Conservation (phyloP, 2,888 invertebrate genomes). For the Nebria brevicollis region DNA sequence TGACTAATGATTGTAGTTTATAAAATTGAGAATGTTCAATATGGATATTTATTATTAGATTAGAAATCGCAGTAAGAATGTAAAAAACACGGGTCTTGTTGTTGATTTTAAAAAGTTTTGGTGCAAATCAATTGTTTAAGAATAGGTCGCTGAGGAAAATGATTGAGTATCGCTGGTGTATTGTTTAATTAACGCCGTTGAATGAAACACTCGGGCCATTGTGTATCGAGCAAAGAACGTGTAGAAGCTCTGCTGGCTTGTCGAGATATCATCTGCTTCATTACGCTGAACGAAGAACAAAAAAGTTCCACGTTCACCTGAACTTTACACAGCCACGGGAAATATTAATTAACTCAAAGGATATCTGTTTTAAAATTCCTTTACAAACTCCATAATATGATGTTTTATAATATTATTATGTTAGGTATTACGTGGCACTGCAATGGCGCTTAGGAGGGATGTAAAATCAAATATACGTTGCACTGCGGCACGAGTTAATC, state of each 20-base stretch:
- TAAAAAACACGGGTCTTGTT: no score
- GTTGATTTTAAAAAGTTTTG: background rate
- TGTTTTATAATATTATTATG: no score
- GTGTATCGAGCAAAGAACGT: slow-evolving; percentile 42
- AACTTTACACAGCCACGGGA: slow-evolving; percentile 11
- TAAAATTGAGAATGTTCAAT: no score
- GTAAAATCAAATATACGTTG: no score
- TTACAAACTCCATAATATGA: no score
- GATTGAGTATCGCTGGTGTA: slow-evolving; percentile 36
- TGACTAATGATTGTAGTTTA: no score
- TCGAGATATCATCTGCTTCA: slow-evolving; percentile 43
- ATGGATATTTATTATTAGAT: no score
- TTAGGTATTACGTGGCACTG: no score
- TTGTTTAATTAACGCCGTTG: slow-evolving; percentile 43
- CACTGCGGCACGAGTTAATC: no score
- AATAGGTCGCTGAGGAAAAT: background rate
- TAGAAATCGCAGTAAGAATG: no score
- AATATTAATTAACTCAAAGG: slow-evolving; percentile 9
- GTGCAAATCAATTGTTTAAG: background rate
- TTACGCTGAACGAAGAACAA: slow-evolving; percentile 39
- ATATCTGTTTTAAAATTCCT: no score
- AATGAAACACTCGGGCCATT: slow-evolving; percentile 41
- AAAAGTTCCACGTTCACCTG: slow-evolving; percentile 36
- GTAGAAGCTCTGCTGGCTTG: slow-evolving; percentile 35
- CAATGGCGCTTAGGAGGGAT: no score